Evolutionary conservation across 2,888 invertebrate genomes (phyloP).

Genomic region (Dolichomitus sp.): DNA sequence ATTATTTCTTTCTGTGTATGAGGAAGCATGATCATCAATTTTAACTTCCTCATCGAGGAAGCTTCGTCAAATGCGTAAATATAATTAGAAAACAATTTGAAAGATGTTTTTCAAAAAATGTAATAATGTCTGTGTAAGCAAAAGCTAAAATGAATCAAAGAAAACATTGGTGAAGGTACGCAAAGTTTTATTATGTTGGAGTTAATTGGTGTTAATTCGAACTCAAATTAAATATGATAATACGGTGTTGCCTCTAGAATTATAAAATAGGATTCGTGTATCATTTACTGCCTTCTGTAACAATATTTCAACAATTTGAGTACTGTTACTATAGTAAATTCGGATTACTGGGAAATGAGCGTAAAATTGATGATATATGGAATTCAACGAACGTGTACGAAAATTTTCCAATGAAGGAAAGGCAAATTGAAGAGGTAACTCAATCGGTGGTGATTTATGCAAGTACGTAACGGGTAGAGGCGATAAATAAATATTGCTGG

Average conservation of each 20-base stretch:
- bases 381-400: conserved; percentile 24
- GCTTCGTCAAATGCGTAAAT: no score
- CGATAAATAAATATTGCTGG: conserved; percentile 59
- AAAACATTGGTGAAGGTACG: not conserved
- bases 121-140: no score
- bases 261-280: not conserved
- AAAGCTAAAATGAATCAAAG: conserved; percentile 37
- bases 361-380: conserved; percentile 17
- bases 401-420: conserved; percentile 46
- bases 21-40: not conserved
- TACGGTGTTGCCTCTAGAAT: not conserved
- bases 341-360: conserved; percentile 46
- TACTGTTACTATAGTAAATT: not conserved
- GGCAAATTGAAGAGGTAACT: conserved; percentile 59
- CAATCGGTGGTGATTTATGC: conserved; percentile 49
- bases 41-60: no score
- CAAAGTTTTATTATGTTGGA: not conserved
- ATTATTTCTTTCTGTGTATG: no score
- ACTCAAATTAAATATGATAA: conserved; percentile 5
- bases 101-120: no score
- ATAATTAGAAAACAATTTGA: no score
- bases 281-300: not conserved
- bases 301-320: conserved; percentile 14
- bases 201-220: no score
- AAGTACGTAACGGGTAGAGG: conserved; percentile 27